Conservation (phyloP, 2,888 invertebrate species). For the Pammene aurita region DNA sequence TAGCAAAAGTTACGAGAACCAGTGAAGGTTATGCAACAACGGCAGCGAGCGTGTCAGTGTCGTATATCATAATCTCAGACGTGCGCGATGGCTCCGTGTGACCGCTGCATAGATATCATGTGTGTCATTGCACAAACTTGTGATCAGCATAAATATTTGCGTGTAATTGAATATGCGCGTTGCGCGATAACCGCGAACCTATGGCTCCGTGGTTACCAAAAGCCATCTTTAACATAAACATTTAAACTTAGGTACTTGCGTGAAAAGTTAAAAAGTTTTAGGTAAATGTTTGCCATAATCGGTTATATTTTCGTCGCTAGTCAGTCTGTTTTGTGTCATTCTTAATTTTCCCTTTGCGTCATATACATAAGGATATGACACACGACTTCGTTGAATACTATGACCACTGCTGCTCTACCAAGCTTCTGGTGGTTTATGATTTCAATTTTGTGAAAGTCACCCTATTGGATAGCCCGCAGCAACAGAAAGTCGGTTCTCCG, state of each 20-base stretch:
- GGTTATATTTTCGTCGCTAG: no score
- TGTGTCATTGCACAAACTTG: constrained; percentile 63
- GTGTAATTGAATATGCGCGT: constrained; percentile 36
- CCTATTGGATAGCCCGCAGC: background rate
- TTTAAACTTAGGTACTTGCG: background rate
- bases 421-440: no score
- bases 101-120: constrained; percentile 49
- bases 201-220: constrained; percentile 21
- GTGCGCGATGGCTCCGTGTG: constrained; percentile 55
- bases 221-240: background rate
- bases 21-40: constrained; percentile 52
- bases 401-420: no score
- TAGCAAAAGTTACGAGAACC: constrained; percentile 57
- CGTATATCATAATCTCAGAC: constrained; percentile 48
- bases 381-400: background rate
- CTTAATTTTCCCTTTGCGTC: background rate
- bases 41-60: constrained; percentile 40
- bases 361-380: background rate
- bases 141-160: constrained; percentile 67
- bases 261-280: no score
- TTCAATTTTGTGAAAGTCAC: no score
- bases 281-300: no score
- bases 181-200: constrained; percentile 6
- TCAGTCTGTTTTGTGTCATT: background rate
- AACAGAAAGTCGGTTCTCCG: background rate